Evolutionary conservation across 2,113 vertebrate species (phyloP), one percentile per base, ranked within the genome.

Genomic region (Anthoscopus minutus): DNA sequence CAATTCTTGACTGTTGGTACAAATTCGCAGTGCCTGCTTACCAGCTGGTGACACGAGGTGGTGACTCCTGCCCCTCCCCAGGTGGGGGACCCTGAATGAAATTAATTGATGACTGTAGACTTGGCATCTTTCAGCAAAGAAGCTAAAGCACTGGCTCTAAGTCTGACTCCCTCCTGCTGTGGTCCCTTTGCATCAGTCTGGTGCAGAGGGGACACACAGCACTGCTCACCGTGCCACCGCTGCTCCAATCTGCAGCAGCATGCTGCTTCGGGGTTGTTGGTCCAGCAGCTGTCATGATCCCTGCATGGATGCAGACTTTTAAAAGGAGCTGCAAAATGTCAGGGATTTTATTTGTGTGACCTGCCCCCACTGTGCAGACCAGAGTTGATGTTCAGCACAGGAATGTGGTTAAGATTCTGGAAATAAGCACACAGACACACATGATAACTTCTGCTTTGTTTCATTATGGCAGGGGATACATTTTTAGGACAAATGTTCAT

Each of bases 171-270:
- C 73, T 9, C 78, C 53, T 3, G 35, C 87, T 81, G 87, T 13
- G 84, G 44, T 81, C 48, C 48, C 60, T 67, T 85, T 74, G 51
- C 69, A 42, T 62, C 0, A 1, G 76, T 57, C 79, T 92, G 80
- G 42, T 0, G 0, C 2, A 1, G 21, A 30, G 30, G 56, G 30
- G 4, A 11, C 5, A 2, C 4, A 2, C 20, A 58, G 65, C 70
- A 23, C 56, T 94, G 70, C 61, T 74, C 73, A 58, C 85, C 66
- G 90, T 54, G 95, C 71, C 3, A 9, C 88, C 82, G 92, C 79
- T 88, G 85, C 92, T 95, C 53, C 3, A 21, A 11, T 33, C 64
- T 64, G 27, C 33, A 30, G 28, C 53, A 45, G 38, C 0, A 0
- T 2, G 10, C 44, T 44, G 35, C 78, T 80, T 57, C 3, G 4